These are phyloP conservation scores for Deroptyus accipitrinus DNA, from an alignment of 2,113 vertebrate species.

Conservation along the genomic window DNA sequence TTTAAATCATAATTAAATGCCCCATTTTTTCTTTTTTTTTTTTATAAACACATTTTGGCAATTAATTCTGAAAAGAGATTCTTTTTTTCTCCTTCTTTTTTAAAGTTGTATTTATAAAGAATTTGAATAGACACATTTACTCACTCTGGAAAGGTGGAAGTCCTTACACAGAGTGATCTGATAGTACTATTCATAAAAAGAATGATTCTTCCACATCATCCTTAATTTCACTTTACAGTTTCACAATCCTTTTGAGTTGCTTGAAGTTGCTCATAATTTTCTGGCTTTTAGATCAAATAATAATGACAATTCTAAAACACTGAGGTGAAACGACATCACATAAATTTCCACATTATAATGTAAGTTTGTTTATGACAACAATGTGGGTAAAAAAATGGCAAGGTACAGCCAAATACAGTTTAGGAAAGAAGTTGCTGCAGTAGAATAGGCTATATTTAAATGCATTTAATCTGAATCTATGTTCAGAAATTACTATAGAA, in stretches of 20 bases:
- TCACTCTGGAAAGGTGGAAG: background rate
- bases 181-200: background rate
- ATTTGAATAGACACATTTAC: background rate
- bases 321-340: background rate
- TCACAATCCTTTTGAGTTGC: background rate
- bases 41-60: slow-evolving; percentile 30
- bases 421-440: background rate
- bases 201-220: background rate
- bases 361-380: background rate
- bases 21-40: background rate
- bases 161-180: background rate
- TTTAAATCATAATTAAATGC: slow-evolving; percentile 33
- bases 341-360: background rate
- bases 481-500: background rate
- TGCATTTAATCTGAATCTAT: background rate
- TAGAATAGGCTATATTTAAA: background rate
- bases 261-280: background rate
- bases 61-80: slow-evolving; percentile 32
- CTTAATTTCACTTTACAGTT: background rate
- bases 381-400: background rate
- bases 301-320: background rate
- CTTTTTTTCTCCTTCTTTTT: background rate
- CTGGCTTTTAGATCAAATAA: background rate
- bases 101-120: slow-evolving; percentile 11
- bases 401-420: background rate